phyloP scores from a whole-genome alignment of 2,888 invertebrate species.

The Andrena flavipes region DNA sequence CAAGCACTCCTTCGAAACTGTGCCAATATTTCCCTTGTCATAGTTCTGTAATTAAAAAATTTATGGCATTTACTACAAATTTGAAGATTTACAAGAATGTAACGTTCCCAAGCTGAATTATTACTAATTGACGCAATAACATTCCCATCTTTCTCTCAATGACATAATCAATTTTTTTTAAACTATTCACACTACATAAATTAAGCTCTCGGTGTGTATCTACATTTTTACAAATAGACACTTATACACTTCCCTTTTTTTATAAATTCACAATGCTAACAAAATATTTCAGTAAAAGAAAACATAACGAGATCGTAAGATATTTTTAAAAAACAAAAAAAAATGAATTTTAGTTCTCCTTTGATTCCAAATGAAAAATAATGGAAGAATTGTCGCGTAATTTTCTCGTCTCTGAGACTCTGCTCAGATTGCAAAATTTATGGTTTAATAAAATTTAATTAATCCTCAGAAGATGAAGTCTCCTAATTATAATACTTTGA shows the following conservation, averaged over 20 bases:
- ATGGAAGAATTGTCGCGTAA: not conserved
- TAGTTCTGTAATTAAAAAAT: constrained; percentile 86
- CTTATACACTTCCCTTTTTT: too few species aligned
- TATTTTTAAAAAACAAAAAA: too few species aligned
- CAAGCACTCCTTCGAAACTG: constrained; percentile 88
- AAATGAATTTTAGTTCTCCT: too few species aligned
- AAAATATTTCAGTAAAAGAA: too few species aligned
- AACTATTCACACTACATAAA: not conserved
- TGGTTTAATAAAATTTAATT: not conserved
- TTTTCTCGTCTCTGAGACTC: not conserved
- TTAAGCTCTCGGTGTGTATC: too few species aligned
- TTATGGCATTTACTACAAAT: not conserved
- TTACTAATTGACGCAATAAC: too few species aligned
- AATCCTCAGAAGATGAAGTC: not conserved
- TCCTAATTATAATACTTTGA: constrained; percentile 2
- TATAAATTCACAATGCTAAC: too few species aligned
- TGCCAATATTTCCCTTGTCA: constrained; percentile 89
- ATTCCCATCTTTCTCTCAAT: not conserved
- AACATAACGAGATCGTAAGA: too few species aligned
- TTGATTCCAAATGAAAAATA: not conserved
- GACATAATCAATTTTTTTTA: not conserved
- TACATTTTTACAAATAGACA: too few species aligned
- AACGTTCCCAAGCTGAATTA: too few species aligned
- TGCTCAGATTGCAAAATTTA: not conserved
- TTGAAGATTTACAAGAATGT: not conserved